A percentile compares a stretch with the other conserved stretches of the same genome.
Conservation (phyloP, 1,140 invertebrate genomes). For the Temnothorax longispinosus region DNA sequence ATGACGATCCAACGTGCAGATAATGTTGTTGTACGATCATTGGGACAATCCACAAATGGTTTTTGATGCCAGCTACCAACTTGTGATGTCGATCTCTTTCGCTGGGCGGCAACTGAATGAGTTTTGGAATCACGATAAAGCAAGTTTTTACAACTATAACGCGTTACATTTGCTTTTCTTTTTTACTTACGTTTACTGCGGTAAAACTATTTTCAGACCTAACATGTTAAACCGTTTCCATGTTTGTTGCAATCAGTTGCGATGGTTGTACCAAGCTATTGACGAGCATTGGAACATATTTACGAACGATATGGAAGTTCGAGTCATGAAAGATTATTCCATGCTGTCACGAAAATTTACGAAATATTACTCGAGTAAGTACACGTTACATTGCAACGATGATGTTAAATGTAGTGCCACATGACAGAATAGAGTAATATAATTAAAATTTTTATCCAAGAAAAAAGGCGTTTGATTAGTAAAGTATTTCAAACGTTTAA, state of each 20-base stretch:
- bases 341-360: slow-evolving; percentile 11
- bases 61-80: slow-evolving; percentile 16
- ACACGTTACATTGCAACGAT: background rate
- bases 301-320: slow-evolving; percentile 17
- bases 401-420: background rate
- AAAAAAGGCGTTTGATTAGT: background rate
- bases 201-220: background rate
- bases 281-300: slow-evolving; percentile 38
- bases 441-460: background rate
- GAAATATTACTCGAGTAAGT: slow-evolving; percentile 19
- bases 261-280: slow-evolving; percentile 4
- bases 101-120: background rate
- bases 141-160: background rate
- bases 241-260: slow-evolving; percentile 15
- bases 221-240: slow-evolving; percentile 13
- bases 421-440: background rate
- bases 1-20: background rate
- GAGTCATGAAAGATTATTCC: slow-evolving; percentile 19
- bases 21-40: slow-evolving; percentile 3
- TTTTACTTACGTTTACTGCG: background rate
- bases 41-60: background rate
- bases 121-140: background rate
- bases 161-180: background rate
- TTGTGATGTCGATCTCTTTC: background rate
- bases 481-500: background rate